A percentile compares a stretch with the other conserved stretches of the same genome.
phyloP scores from a whole-genome alignment of 1,140 invertebrate species.

The Amyelois transitella region DNA sequence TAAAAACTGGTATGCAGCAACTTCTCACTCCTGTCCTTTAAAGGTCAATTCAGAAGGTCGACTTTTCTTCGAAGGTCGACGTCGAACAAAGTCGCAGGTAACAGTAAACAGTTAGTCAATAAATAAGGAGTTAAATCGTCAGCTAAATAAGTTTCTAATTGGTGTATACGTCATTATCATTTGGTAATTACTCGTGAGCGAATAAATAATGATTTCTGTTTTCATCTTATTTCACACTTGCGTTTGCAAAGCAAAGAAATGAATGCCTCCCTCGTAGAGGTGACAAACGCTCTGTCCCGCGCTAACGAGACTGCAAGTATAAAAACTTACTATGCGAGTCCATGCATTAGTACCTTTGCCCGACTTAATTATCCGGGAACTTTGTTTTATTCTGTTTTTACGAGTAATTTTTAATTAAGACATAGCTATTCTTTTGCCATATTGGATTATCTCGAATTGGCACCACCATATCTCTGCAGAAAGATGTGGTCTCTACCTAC shows the following conservation, averaged over 20 bases:
- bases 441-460: conserved; percentile 7
- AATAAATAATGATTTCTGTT: neutral
- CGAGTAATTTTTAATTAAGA: conserved; percentile 26
- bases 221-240: neutral
- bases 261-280: conserved; percentile 18
- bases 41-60: no score
- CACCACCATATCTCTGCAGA: neutral
- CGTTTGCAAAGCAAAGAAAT: conserved; percentile 13
- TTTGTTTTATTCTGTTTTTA: conserved; percentile 10
- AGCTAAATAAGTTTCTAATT: no score
- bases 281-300: conserved; percentile 20
- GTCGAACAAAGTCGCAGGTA: no score
- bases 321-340: conserved; percentile 15
- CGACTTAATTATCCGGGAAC: conserved; percentile 20
- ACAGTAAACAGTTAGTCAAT: no score
- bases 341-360: conserved; percentile 13
- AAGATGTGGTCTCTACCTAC: neutral
- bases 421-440: conserved; percentile 1
- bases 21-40: no score
- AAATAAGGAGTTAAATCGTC: no score
- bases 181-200: neutral
- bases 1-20: no score
- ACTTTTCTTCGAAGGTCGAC: no score
- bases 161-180: no score
- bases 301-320: conserved; percentile 31